Evolutionary conservation across 2,797 vertebrate genomes (phyloP), one percentile per base, ranked within the genome.

Genomic region (Bradypus variegatus): DNA sequence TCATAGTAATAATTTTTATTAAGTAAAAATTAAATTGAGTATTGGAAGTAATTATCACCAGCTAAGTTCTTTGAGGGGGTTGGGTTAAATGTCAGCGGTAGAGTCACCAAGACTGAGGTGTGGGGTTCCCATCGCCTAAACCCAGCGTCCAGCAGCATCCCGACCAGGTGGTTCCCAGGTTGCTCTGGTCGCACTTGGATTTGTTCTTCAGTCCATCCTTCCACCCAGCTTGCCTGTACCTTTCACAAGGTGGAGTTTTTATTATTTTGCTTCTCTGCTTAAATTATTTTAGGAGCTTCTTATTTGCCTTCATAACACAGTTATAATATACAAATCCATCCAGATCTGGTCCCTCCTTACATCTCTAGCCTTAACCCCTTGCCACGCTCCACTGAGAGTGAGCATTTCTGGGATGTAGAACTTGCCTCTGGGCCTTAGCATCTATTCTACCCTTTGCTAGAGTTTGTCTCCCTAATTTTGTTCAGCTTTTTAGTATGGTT

Each of bases 21-120:
- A 33, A 91, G 90, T 76, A 33, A 91, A 91, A 93, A 88, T 91
- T 79, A 73, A 86, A 62, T 85, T 23, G 13, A 88, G 12, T 75
- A 67, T 60, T 91, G 10, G 13, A 91, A 76, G 25, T 69, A 67
- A n/a, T 86, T 36, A 72, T 29, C 45, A 38, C 23, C 14, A 53
- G 45, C 50, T 6, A 80, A 64, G 12, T 87, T 86, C 33, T 64
- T 84, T 73, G 69, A 92, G 31, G n/a, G 15, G 13, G 38, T 50
- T 8, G 41, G 15, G 50, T 13, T 79, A 25, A 18, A 38, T 33
- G 62, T 72, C 50, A 84, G 18, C 64, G 6, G 5, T 25, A 33
- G 69, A 45, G 16, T 29, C 48, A 1, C 31, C 19, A 11, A 75
- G 38, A 11, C 70, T 38, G 38, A 76, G 53, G 1, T 31, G 10